Evolutionary conservation across 2,888 invertebrate species (phyloP), one percentile per base, ranked within the genome.

Genomic region (Antheraea assamensis): DNA sequence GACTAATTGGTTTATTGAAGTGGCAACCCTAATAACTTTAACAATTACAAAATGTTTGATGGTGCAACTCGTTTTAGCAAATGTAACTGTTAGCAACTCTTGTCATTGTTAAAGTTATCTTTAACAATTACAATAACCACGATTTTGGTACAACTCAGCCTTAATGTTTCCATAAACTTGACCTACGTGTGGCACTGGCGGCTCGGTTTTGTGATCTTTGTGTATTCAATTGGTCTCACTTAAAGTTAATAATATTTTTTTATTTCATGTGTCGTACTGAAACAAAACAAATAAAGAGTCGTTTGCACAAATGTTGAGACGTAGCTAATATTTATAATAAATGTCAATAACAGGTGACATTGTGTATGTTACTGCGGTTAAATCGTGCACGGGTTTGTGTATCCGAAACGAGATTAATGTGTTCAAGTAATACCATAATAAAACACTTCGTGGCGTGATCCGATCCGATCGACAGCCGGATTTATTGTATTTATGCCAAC

Each of bases 401-500:
- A 55, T 35, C 24, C 55, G 47, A 61, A 73, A 70, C 49, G 30
- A 72, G 72, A 70, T 61, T 66, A 66, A 73, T 47, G 30, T 70
- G 70, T 42, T 27, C 70, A 70, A 68, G 73, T 70, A 35, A 70
- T 61, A 73, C 77, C 76, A 76, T 31, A 76, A 58, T 47, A 72
- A 68, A 68, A 73, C 58, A 73, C 66, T 73, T 70, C 58, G 73
- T 77, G 75, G 75, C 77, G 76, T 76, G 74, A 78, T 76, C 74
- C 76, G 74, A 78, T 75, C 74, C 76, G 80, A 79, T 77, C 72
- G 75, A 75, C 75, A 75, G 74, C 72, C 73, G 74, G 74, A 81
- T 82, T 78, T 80, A 79, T 77, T 77, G 75, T 75, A 82, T 81
- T 83, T 79, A 80, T 80, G 81, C 78, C 74, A 77, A 79, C 77